These are phyloP conservation scores for Eristalis intricaria DNA, from an alignment of 2,888 invertebrate species.

Conservation along the genomic window DNA sequence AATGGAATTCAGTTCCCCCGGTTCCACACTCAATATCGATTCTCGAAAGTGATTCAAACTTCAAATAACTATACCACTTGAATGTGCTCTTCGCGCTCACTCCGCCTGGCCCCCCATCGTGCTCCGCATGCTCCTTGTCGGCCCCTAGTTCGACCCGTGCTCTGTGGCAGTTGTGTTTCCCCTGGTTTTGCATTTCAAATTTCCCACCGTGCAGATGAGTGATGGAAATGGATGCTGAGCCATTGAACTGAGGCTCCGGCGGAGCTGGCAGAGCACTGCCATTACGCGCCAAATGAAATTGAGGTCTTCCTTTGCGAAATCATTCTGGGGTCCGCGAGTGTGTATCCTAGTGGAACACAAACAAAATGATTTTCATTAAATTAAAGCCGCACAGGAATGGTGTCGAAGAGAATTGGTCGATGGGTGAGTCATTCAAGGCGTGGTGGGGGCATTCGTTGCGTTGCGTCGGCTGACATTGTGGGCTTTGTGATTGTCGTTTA, in stretches of 20 bases:
- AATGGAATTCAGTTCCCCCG: constrained; percentile 60
- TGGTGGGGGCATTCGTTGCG: too few species aligned
- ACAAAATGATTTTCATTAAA: constrained; percentile 62
- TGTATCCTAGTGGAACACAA: constrained; percentile 36
- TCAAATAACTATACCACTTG: constrained; percentile 31
- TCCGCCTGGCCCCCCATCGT: too few species aligned
- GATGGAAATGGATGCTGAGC: constrained; percentile 52
- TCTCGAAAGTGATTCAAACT: constrained; percentile 61
- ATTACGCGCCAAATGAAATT: constrained; percentile 47
- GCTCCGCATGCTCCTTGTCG: neutral
- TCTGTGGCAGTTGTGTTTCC: constrained; percentile 7
- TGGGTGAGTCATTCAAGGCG: too few species aligned
- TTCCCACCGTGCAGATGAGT: constrained; percentile 56
- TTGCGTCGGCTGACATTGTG: too few species aligned
- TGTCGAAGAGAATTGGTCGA: neutral
- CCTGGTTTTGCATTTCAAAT: constrained; percentile 57
- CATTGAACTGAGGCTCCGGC: constrained; percentile 48
- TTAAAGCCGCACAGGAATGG: constrained; percentile 18
- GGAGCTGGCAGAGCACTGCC: neutral
- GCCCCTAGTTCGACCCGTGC: neutral
- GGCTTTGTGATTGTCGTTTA: too few species aligned
- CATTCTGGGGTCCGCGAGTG: neutral
- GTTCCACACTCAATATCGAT: constrained; percentile 45
- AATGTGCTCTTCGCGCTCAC: constrained; percentile 33
- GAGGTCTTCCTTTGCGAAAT: constrained; percentile 27